These are phyloP conservation scores for Geotrupes spiniger DNA, from an alignment of 2,888 invertebrate species.

Conservation along the genomic window DNA sequence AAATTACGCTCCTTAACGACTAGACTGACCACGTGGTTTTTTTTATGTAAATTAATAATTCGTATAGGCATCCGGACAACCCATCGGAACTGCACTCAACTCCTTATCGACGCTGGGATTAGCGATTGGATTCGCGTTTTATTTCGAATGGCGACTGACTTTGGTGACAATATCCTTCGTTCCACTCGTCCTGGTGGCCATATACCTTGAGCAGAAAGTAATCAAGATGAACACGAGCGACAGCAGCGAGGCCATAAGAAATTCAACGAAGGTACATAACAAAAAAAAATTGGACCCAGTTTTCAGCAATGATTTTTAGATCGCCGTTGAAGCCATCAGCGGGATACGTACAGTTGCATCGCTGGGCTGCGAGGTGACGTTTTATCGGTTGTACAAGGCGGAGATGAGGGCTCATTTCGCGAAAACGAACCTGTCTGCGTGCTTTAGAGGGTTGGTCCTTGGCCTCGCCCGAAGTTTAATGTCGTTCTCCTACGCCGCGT, in stretches of 20 bases:
- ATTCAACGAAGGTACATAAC: constrained; percentile 18
- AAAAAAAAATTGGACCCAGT: background rate
- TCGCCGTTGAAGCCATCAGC: constrained; percentile 69
- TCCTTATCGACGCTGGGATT: constrained; percentile 26
- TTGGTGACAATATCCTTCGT: constrained; percentile 27
- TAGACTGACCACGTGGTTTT: background rate
- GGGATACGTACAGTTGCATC: constrained; percentile 71
- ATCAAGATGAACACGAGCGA: constrained; percentile 14
- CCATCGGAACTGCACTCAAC: constrained; percentile 28
- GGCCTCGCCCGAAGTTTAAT: constrained; percentile 64
- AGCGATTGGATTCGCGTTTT: constrained; percentile 26
- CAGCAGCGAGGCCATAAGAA: constrained; percentile 11
- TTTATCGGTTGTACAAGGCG: constrained; percentile 58
- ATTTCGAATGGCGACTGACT: constrained; percentile 28
- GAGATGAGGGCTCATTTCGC: constrained; percentile 58
- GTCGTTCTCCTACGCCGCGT: constrained; percentile 50
- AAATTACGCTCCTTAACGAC: no score
- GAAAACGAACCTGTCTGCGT: constrained; percentile 56
- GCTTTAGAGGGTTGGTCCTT: constrained; percentile 63
- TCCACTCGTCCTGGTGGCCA: constrained; percentile 28
- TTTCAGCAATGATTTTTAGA: constrained; percentile 40
- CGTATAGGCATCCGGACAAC: constrained; percentile 30
- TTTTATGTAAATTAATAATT: background rate
- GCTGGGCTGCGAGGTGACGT: constrained; percentile 64
- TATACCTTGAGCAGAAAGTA: constrained; percentile 28